phyloP scores from a whole-genome alignment of 2,797 vertebrate genomes.

The Chrysocyon brachyurus region DNA sequence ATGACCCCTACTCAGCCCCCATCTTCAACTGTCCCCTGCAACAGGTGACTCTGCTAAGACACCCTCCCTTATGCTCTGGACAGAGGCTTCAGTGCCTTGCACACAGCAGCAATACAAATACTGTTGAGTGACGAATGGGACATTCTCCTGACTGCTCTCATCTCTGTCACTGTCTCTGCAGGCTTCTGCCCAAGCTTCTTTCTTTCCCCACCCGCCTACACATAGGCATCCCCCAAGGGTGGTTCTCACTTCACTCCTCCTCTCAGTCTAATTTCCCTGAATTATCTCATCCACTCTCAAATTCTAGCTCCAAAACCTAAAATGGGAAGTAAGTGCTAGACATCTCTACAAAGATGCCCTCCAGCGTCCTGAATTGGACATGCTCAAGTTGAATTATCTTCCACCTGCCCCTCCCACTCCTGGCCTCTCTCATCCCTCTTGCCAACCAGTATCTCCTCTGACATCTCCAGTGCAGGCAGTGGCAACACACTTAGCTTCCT shows the following conservation, averaged over 20 bases:
- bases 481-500: not conserved
- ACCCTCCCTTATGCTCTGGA: not conserved
- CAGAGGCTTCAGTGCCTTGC: not conserved
- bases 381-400: not conserved
- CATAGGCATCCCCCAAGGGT: not conserved
- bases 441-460: not conserved
- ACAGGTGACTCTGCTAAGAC: not conserved
- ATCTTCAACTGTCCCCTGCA: not conserved
- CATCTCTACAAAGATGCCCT: not conserved
- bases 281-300: not conserved
- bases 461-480: not conserved
- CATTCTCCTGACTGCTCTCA: not conserved
- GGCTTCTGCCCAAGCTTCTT: not conserved
- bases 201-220: not conserved
- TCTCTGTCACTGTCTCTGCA: not conserved
- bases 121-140: not conserved
- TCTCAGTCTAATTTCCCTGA: not conserved
- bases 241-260: not conserved
- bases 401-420: not conserved
- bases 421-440: not conserved
- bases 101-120: not conserved
- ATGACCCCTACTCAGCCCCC: not conserved
- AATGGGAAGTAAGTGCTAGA: not conserved
- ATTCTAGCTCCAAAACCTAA: conserved; percentile 40
- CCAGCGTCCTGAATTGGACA: conserved; percentile 5